Percentiles rank a stretch among this genome's conserved stretches.
Conservation (phyloP, 2,888 invertebrate genomes). For the Hyles lineata region DNA sequence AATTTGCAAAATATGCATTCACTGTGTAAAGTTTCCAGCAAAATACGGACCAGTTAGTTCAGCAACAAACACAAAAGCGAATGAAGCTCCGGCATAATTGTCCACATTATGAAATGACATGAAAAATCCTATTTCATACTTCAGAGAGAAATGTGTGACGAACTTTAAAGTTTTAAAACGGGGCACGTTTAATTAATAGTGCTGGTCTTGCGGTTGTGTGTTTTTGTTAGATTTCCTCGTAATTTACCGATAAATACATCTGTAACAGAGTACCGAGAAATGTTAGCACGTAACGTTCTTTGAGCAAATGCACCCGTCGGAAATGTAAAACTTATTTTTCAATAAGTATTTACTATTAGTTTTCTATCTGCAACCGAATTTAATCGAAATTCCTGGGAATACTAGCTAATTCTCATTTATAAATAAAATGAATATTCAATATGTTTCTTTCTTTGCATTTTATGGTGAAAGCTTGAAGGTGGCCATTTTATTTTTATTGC, state of each 20-base stretch:
- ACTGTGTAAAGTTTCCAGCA: slow-evolving; percentile 35
- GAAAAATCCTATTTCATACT: slow-evolving; percentile 42
- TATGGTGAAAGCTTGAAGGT: no score
- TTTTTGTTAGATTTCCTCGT: not conserved
- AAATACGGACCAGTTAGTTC: slow-evolving; percentile 26
- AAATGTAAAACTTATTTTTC: not conserved
- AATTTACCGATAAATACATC: slow-evolving; percentile 5
- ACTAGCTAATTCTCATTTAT: no score
- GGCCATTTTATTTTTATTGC: no score
- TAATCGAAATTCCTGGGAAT: not conserved
- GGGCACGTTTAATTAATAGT: slow-evolving; percentile 20
- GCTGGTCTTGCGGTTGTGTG: not conserved
- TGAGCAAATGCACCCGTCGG: slow-evolving; percentile 1
- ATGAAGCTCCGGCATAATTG: slow-evolving; percentile 39
- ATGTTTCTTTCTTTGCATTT: no score
- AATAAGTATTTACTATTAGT: not conserved
- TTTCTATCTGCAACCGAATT: not conserved
- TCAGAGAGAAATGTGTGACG: slow-evolving; percentile 18
- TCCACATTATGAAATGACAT: slow-evolving; percentile 42
- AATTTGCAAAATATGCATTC: slow-evolving; percentile 30
- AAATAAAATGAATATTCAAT: no score
- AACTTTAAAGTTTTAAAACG: slow-evolving; percentile 13
- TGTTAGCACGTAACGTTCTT: not conserved
- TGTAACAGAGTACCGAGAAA: not conserved
- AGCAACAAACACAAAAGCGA: slow-evolving; percentile 28